Conservation (phyloP, 2,797 vertebrate species). For the Thaleichthys pacificus region DNA sequence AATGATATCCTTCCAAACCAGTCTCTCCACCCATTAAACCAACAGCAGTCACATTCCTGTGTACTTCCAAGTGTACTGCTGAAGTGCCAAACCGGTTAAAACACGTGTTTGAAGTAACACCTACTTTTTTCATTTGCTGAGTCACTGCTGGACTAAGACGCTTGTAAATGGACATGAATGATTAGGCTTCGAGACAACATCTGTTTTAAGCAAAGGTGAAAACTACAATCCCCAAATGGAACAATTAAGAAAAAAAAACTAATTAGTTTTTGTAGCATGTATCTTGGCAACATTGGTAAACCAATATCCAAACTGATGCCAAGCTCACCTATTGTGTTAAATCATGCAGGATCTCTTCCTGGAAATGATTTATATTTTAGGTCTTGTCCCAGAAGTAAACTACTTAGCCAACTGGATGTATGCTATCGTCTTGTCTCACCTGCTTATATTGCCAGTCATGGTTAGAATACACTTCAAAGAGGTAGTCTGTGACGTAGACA, state of each 20-base stretch:
- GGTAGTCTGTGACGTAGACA: too few species aligned
- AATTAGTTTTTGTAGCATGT: neutral
- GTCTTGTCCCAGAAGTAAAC: constrained; percentile 7
- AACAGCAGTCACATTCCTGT: too few species aligned
- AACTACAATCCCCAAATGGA: neutral
- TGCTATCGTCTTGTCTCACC: neutral
- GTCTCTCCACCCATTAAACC: too few species aligned
- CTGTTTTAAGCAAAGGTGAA: neutral
- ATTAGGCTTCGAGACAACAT: neutral
- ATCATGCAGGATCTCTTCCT: constrained; percentile 6
- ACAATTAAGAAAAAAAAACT: neutral
- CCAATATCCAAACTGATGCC: neutral
- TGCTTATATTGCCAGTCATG: too few species aligned
- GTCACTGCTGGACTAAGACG: neutral
- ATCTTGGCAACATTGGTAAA: neutral
- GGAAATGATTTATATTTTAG: constrained; percentile 15
- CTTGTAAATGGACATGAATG: neutral
- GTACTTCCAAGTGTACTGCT: too few species aligned
- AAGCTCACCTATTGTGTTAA: constrained; percentile 22
- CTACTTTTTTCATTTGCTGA: too few species aligned
- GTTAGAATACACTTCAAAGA: too few species aligned
- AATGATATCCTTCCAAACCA: too few species aligned
- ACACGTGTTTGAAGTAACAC: too few species aligned
- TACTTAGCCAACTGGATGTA: constrained; percentile 6
- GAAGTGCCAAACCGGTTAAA: neutral